Percentiles rank a stretch among this genome's conserved stretches.
Evolutionary conservation across 1,140 invertebrate genomes (phyloP).

Genomic region (Ridgeia piscesae): DNA sequence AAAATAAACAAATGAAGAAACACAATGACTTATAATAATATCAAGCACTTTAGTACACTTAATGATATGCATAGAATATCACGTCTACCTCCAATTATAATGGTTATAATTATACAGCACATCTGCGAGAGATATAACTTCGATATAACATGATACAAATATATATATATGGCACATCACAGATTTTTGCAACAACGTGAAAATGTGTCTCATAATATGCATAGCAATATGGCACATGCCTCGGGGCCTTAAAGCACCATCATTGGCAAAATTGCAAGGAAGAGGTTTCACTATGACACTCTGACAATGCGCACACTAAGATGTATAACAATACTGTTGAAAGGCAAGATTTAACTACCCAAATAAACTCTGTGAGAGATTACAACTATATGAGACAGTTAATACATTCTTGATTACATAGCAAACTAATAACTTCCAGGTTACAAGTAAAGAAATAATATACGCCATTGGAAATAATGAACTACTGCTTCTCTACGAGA

Average conservation of each 20-base stretch:
- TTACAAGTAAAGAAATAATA: not conserved
- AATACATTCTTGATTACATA: not conserved
- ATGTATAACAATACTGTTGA: slow-evolving; percentile 1
- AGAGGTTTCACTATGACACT: not conserved
- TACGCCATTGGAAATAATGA: not conserved
- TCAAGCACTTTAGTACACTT: not conserved
- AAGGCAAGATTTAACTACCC: not conserved
- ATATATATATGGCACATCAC: not conserved
- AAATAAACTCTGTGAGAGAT: not conserved
- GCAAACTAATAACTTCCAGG: not conserved
- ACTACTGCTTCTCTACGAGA: not conserved
- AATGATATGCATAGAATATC: slow-evolving; percentile 1
- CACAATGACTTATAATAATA: not conserved
- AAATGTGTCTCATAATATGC: not conserved
- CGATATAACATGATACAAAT: not conserved
- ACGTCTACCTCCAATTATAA: not conserved
- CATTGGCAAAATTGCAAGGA: not conserved
- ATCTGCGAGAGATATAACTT: not conserved
- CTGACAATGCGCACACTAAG: not conserved
- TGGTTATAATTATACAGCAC: not conserved
- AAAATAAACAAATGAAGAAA: not conserved
- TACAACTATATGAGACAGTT: not conserved
- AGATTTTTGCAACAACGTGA: not conserved
- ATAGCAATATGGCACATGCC: not conserved
- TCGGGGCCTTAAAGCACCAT: not conserved